phyloP scores from a whole-genome alignment of 2,113 vertebrate species.

The Ciconia maguari region DNA sequence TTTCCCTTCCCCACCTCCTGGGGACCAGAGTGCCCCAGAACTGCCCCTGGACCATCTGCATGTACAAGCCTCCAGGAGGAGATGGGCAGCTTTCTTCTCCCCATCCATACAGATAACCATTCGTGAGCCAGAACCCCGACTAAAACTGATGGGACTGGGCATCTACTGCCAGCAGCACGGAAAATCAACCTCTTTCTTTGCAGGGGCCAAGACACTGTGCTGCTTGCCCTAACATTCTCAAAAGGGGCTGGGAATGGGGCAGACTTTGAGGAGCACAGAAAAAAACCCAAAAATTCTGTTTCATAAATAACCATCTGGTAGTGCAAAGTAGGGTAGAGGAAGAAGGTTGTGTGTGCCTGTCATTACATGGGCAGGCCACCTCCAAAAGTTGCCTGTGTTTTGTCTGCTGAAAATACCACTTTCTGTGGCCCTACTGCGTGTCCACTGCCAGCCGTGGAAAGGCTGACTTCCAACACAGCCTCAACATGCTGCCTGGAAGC shows the following conservation, averaged over 20 bases:
- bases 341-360: background rate
- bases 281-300: accelerated
- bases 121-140: background rate
- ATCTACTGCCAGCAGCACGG: background rate
- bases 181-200: background rate
- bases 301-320: background rate
- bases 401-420: background rate
- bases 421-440: too few relatives aligned
- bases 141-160: background rate
- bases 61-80: background rate
- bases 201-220: background rate
- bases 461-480: background rate
- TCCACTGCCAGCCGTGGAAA: background rate
- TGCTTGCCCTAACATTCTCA: background rate
- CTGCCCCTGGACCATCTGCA: background rate
- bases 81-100: background rate
- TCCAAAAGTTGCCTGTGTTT: background rate
- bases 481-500: background rate
- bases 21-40: background rate
- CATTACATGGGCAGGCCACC: background rate
- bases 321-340: too few relatives aligned
- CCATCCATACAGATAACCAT: background rate
- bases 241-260: background rate
- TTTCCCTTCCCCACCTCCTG: background rate
- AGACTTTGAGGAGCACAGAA: background rate